These are phyloP conservation scores for Aromia moschata DNA, from an alignment of 2,888 invertebrate genomes.

Conservation along the genomic window DNA sequence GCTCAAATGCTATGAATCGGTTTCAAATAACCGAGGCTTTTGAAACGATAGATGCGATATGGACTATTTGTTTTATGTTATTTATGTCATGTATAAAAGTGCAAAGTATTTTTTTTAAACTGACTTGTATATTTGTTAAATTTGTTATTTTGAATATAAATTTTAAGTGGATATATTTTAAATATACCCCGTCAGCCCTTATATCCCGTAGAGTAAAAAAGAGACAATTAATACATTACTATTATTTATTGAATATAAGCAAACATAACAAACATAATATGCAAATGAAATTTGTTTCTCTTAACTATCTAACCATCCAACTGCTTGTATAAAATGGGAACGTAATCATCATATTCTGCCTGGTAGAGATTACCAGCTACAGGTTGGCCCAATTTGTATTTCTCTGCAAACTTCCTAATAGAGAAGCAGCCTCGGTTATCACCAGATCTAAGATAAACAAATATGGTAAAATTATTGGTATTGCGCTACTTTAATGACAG, in stretches of 20 bases:
- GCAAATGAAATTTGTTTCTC: neutral
- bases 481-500: too few species aligned
- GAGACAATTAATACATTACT: too few species aligned
- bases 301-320: constrained; percentile 26
- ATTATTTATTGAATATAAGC: too few species aligned
- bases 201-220: too few species aligned
- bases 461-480: too few species aligned
- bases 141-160: constrained; percentile 23
- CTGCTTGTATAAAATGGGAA: constrained; percentile 86
- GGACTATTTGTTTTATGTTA: too few species aligned
- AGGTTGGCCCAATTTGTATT: constrained; percentile 84
- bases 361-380: constrained; percentile 89
- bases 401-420: constrained; percentile 79
- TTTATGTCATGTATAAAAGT: too few species aligned
- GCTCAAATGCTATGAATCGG: too few species aligned
- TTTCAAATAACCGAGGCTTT: too few species aligned
- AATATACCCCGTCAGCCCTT: too few species aligned
- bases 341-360: constrained; percentile 89
- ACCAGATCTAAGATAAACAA: constrained; percentile 63
- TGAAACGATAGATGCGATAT: too few species aligned
- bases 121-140: constrained; percentile 16
- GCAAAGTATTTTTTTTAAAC: neutral
- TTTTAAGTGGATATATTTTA: constrained; percentile 7
- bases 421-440: constrained; percentile 72
- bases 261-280: too few species aligned